Evolutionary conservation across 1,140 invertebrate species (phyloP).

Genomic region (Zaprionus ghesquierei): DNA sequence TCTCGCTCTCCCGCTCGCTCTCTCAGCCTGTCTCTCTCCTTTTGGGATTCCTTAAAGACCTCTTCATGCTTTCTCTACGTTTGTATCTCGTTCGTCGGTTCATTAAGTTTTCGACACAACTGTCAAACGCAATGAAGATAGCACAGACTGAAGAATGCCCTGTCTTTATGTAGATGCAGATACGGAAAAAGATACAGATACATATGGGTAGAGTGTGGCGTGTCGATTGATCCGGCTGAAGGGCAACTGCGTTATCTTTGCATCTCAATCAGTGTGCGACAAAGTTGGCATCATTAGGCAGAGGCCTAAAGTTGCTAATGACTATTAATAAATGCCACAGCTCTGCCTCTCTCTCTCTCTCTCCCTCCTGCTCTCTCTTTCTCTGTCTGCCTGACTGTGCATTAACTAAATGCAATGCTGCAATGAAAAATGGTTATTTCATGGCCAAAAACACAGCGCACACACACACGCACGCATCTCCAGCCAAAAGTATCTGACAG

Average conservation of each 20-base stretch:
- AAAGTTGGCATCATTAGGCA: slow-evolving; percentile 28
- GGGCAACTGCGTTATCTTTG: slow-evolving; percentile 8
- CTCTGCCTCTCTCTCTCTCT: neutral
- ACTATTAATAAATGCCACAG: slow-evolving; percentile 70
- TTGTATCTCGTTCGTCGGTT: slow-evolving; percentile 25
- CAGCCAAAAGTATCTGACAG: slow-evolving; percentile 61
- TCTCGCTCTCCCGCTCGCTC: neutral
- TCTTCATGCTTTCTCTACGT: neutral
- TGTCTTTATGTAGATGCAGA: neutral
- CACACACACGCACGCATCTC: neutral
- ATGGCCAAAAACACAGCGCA: slow-evolving; percentile 57
- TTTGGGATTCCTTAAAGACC: neutral
- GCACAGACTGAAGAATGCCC: neutral
- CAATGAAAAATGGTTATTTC: slow-evolving; percentile 72
- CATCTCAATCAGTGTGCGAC: slow-evolving; percentile 50
- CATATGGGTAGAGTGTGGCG: slow-evolving; percentile 66
- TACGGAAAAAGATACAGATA: slow-evolving; percentile 6
- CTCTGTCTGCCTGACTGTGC: slow-evolving; percentile 10
- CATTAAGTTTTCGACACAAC: slow-evolving; percentile 63
- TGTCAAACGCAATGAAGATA: slow-evolving; percentile 64
- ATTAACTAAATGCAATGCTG: slow-evolving; percentile 68
- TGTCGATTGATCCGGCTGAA: slow-evolving; percentile 65
- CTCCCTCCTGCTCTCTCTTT: neutral
- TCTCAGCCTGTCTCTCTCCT: neutral
- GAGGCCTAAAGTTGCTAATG: slow-evolving; percentile 45